A percentile compares a stretch with the other conserved stretches of the same genome.
phyloP scores from a whole-genome alignment of 1,140 invertebrate genomes.

The Telenomus remus region DNA sequence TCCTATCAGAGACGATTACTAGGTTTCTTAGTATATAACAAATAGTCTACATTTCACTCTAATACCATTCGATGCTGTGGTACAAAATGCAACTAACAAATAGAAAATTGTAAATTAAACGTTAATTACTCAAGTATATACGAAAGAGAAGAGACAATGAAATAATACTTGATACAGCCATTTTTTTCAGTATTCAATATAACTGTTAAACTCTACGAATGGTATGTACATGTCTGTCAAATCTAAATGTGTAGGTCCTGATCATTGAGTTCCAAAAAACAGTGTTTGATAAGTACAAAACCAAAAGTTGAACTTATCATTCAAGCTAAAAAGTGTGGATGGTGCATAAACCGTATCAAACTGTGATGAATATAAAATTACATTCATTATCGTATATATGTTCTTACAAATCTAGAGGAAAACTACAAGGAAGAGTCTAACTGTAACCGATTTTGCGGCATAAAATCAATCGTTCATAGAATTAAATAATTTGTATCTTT shows the following conservation, averaged over 20 bases:
- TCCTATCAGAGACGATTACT: conserved; percentile 38
- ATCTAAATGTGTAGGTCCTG: too few species aligned
- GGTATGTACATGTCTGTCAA: too few species aligned
- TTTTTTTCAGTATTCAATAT: not conserved
- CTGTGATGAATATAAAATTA: too few species aligned
- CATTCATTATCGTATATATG: not conserved
- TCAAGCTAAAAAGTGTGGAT: too few species aligned
- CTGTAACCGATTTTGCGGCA: not conserved
- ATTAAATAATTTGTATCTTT: conserved; percentile 1
- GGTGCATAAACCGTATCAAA: too few species aligned
- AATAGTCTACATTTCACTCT: conserved; percentile 38
- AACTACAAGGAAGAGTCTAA: conserved; percentile 4
- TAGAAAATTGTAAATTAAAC: conserved; percentile 16
- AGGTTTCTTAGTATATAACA: conserved; percentile 31
- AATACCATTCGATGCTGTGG: conserved; percentile 34
- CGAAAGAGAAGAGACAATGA: conserved; percentile 27
- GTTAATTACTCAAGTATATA: conserved; percentile 17
- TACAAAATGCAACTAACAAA: conserved; percentile 22
- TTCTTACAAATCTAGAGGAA: conserved; percentile 5
- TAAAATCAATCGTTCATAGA: conserved; percentile 10
- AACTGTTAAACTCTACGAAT: too few species aligned
- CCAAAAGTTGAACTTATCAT: too few species aligned
- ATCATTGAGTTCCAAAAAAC: too few species aligned
- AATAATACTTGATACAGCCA: conserved; percentile 26
- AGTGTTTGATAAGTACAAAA: too few species aligned